Conservation (phyloP, 2,797 vertebrate genomes). For the Sebastes dallii region DNA sequence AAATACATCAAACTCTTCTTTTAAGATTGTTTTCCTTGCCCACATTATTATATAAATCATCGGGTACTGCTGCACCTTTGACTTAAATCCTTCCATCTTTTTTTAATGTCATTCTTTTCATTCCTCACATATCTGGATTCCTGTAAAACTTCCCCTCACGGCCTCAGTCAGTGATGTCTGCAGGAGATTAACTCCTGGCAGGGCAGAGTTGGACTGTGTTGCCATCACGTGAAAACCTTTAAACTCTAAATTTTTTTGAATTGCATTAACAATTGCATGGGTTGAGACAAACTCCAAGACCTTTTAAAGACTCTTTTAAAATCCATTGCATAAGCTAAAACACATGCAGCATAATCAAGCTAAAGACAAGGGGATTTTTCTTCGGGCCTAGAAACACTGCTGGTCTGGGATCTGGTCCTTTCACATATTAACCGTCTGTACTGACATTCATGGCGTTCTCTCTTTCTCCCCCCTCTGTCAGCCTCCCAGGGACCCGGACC, state of each 20-base stretch:
- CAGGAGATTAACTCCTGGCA: slow-evolving; percentile 11
- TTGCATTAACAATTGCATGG: background rate
- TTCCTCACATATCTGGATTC: slow-evolving; percentile 29
- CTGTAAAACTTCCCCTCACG: background rate
- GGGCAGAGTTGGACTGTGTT: background rate
- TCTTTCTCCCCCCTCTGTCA: slow-evolving; percentile 55
- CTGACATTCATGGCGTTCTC: background rate
- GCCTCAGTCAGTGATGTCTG: background rate
- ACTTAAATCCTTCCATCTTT: background rate
- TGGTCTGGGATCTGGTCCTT: background rate
- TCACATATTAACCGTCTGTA: background rate
- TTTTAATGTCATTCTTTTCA: slow-evolving; percentile 8
- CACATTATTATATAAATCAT: background rate
- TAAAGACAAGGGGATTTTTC: background rate
- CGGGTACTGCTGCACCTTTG: background rate
- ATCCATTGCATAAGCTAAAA: background rate
- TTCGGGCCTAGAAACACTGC: background rate
- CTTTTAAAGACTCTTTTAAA: background rate
- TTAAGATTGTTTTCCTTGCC: background rate
- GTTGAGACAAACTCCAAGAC: background rate
- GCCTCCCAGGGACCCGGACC: slow-evolving; percentile 80
- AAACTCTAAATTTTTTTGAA: background rate
- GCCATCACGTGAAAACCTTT: background rate
- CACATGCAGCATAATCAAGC: slow-evolving; percentile 1
- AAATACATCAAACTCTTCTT: background rate